phyloP scores from a whole-genome alignment of 2,797 vertebrate genomes.

The Epinephelus awoara region DNA sequence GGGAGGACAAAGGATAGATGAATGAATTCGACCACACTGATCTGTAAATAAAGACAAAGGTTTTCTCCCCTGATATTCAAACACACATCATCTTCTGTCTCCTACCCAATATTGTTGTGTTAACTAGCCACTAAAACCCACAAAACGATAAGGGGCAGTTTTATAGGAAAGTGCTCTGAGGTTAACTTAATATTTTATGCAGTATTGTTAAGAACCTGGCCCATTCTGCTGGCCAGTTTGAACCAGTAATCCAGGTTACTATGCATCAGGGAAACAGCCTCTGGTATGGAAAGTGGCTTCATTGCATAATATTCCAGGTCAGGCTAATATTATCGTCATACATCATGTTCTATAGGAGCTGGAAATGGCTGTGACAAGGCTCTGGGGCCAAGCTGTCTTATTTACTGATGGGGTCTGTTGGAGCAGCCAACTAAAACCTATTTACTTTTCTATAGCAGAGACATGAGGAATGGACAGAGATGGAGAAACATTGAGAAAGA shows the following conservation, averaged over 20 bases:
- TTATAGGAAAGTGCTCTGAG: not conserved
- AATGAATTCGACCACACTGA: too few species aligned
- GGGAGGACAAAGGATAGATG: too few species aligned
- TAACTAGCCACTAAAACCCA: too few species aligned
- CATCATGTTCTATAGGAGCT: conserved; percentile 57
- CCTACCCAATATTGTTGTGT: too few species aligned
- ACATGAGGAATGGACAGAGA: conserved; percentile 28
- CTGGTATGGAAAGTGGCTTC: conserved; percentile 14
- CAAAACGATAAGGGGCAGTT: too few species aligned
- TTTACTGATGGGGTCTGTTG: conserved; percentile 66
- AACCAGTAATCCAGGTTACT: conserved; percentile 4
- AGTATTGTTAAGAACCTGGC: too few species aligned
- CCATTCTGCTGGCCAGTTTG: not conserved
- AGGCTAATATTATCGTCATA: conserved; percentile 49
- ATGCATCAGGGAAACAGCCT: conserved; percentile 29
- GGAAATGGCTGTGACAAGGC: conserved; percentile 51
- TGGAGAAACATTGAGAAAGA: conserved; percentile 1
- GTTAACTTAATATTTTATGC: too few species aligned
- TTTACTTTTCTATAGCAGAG: conserved; percentile 55
- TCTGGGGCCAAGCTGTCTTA: conserved; percentile 52
- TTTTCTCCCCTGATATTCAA: too few species aligned
- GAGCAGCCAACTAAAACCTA: conserved; percentile 56
- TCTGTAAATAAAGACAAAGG: too few species aligned
- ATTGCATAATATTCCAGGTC: conserved; percentile 51
- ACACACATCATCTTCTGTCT: too few species aligned